Base-by-base conservation (phyloP, 2,888 invertebrate genomes). In the Stegana nigrithorax region DNA sequence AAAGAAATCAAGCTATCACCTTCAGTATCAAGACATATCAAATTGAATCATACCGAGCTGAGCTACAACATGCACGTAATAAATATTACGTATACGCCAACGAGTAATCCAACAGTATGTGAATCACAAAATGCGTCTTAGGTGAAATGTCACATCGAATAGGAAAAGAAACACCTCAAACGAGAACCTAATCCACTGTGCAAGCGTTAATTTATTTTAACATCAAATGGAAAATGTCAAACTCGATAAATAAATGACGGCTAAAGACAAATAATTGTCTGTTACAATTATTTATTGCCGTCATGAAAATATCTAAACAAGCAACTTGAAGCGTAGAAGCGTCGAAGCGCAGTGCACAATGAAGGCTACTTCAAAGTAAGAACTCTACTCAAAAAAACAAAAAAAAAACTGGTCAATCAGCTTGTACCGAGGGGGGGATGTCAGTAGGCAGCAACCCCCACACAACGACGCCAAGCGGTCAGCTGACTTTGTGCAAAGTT, bases 201-300 rank as follows among this genome's bases (percentile, higher is more conserved):
- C 29, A 53, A 53, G 21, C 4, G 32, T 14, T 23, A 32, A 32
- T 55, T 55, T 32, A 36, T 36, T 26, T 17, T 32, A 17, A 32
- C 36, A 55, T 36, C 21, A 36, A 55, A 55, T 55, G 19, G 21
- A 55, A 55, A 36, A 55, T 55, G 53, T 55, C 53, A 55, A 26
- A 55, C n/a, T 21, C 53, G 53, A 36, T 55, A 55, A 21, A 55
- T 21, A 23, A 17, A 27, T 53, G 53, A 36, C 53, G 21, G n/a
- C 36, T 53, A 36, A 1, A 36, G 62, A 66, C 62, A 60, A 60
- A 51, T 56, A 47, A 62, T 50, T 65, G 66, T 64, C 65, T 55
- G 14, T 50, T 44, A 62, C 21, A 19, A 62, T 65, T 66, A 70
- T 69, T 62, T 70, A 70, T 63, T 44, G 8, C 36, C 27, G 32